phyloP scores from a whole-genome alignment of 1,140 invertebrate species.

The Oncopodura yosiiana region DNA sequence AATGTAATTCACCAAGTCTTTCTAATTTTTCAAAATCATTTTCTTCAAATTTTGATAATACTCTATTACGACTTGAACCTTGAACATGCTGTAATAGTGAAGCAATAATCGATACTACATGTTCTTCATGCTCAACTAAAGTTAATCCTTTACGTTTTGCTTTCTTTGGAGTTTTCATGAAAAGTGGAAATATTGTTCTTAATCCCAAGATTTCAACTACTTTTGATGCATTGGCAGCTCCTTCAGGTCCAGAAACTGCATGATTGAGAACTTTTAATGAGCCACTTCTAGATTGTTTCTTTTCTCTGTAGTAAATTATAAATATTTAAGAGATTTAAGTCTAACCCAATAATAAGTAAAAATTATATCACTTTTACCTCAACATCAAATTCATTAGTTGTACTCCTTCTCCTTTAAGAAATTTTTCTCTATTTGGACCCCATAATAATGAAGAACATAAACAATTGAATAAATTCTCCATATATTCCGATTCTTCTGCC shows the following conservation, averaged over 20 bases:
- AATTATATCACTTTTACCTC: constrained; percentile 45
- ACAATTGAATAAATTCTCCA: constrained; percentile 97
- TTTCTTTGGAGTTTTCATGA: constrained; percentile 95
- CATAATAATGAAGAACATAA: constrained; percentile 88
- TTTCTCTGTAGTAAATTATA: constrained; percentile 57
- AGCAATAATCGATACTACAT: constrained; percentile 87
- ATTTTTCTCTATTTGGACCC: constrained; percentile 75
- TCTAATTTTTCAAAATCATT: constrained; percentile 99
- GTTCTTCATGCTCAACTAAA: constrained; percentile 89
- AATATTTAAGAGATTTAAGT: constrained; percentile 2
- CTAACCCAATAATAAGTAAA: background rate
- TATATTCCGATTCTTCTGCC: constrained; percentile 90
- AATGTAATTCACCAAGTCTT: constrained; percentile 87
- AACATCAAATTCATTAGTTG: constrained; percentile 97
- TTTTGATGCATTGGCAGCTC: constrained; percentile 92
- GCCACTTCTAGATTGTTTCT: constrained; percentile 91
- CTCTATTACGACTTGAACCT: constrained; percentile 77
- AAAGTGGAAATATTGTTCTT: constrained; percentile 90
- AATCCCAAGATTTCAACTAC: constrained; percentile 97
- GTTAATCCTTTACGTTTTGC: constrained; percentile 72
- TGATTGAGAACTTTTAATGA: constrained; percentile 94
- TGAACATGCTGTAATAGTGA: constrained; percentile 84
- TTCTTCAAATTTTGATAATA: constrained; percentile 93
- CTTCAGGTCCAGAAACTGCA: constrained; percentile 85
- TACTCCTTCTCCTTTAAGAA: constrained; percentile 86